Percentiles rank a stretch among this genome's conserved stretches.
Conservation (phyloP, 2,888 invertebrate species). For the Fragum sueziense region DNA sequence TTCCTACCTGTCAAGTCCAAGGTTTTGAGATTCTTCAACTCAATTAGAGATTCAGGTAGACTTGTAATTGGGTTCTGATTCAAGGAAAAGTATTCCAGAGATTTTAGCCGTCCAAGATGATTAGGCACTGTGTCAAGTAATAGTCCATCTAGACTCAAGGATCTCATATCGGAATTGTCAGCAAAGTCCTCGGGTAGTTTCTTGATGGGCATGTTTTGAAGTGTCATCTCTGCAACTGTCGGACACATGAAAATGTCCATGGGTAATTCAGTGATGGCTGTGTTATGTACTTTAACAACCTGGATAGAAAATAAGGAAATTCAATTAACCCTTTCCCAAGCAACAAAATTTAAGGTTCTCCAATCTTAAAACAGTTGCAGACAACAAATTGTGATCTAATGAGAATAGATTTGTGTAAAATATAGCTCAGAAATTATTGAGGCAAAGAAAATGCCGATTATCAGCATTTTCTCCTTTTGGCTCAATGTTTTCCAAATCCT, state of each 20-base stretch:
- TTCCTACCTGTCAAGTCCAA: conserved; percentile 68
- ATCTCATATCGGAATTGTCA: conserved; percentile 58
- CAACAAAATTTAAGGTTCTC: too few species aligned
- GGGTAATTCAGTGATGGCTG: conserved; percentile 63
- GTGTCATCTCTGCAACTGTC: conserved; percentile 46
- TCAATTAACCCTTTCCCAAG: not conserved
- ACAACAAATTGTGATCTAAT: too few species aligned
- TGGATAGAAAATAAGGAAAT: conserved; percentile 16
- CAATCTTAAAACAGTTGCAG: too few species aligned
- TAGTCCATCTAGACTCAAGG: conserved; percentile 69
- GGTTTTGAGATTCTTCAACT: conserved; percentile 66
- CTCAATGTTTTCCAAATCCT: too few species aligned
- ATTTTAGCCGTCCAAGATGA: conserved; percentile 65
- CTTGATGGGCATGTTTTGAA: conserved; percentile 61
- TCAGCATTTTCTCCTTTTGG: too few species aligned
- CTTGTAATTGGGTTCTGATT: conserved; percentile 71
- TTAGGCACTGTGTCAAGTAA: conserved; percentile 68
- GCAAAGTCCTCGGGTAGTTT: conserved; percentile 65
- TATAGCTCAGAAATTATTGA: too few species aligned
- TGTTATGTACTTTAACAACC: conserved; percentile 61
- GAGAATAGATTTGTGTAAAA: too few species aligned
- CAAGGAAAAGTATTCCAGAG: conserved; percentile 68
- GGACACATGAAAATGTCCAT: conserved; percentile 64
- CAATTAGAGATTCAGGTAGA: conserved; percentile 71
- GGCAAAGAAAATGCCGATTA: too few species aligned